Evolutionary conservation across 2,888 invertebrate species (phyloP).

Genomic region (Didymodactylos carnosus): DNA sequence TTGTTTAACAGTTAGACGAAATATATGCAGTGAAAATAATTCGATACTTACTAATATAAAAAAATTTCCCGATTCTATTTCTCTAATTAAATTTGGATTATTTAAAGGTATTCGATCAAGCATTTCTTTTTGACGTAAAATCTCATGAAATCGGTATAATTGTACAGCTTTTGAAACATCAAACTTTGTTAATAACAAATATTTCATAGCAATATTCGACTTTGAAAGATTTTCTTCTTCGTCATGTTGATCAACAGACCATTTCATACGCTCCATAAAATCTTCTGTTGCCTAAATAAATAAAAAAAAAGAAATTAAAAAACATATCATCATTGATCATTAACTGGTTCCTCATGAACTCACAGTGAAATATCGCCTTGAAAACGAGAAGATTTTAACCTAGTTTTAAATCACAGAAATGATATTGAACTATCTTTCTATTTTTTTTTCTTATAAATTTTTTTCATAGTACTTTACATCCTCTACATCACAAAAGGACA

Average conservation of each 20-base stretch:
- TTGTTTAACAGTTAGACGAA: too few species aligned
- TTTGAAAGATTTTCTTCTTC: slow-evolving; percentile 29
- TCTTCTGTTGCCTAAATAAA: not conserved
- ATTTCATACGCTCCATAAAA: not conserved
- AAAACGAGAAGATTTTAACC: too few species aligned
- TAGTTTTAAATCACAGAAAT: too few species aligned
- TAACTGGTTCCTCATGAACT: too few species aligned
- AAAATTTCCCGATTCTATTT: slow-evolving; percentile 78
- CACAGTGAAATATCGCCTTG: too few species aligned
- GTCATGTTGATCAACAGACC: not conserved
- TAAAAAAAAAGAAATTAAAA: not conserved
- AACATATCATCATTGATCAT: too few species aligned
- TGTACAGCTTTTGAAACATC: slow-evolving; percentile 69
- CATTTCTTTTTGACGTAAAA: slow-evolving; percentile 64
- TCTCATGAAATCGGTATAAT: slow-evolving; percentile 68
- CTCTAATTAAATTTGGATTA: slow-evolving; percentile 59
- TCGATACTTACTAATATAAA: slow-evolving; percentile 49
- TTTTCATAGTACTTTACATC: too few species aligned
- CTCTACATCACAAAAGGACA: too few species aligned
- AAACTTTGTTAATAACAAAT: slow-evolving; percentile 77
- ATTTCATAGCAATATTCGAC: slow-evolving; percentile 74
- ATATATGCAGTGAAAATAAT: too few species aligned
- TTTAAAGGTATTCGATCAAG: slow-evolving; percentile 61
- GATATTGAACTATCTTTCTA: too few species aligned
- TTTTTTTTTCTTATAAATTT: too few species aligned